These are phyloP conservation scores for Stomatorhinus ivindoensis DNA, from an alignment of 2,113 vertebrate species.

Conservation along the genomic window DNA sequence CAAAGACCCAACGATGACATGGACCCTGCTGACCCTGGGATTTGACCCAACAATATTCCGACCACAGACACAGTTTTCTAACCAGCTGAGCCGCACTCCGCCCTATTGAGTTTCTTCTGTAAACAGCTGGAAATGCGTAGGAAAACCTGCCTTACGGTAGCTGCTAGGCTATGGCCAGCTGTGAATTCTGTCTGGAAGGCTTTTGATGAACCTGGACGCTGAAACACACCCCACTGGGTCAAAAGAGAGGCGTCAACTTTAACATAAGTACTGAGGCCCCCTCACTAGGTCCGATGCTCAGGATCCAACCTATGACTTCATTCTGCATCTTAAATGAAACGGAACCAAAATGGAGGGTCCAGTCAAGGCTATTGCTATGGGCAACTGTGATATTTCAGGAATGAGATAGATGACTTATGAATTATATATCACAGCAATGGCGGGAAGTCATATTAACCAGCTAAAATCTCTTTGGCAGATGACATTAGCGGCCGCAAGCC, in stretches of 20 bases:
- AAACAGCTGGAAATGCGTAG: not conserved
- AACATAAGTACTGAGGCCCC: not conserved
- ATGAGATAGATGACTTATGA: constrained; percentile 39
- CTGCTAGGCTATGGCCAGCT: not conserved
- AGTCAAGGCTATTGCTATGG: constrained; percentile 17
- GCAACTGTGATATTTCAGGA: constrained; percentile 35
- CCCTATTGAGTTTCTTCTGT: not conserved
- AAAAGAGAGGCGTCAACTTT: not conserved
- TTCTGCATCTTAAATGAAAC: not conserved
- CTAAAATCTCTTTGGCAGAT: constrained; percentile 11
- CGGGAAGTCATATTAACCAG: constrained; percentile 7
- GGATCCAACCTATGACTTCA: not conserved
- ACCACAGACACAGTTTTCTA: not conserved
- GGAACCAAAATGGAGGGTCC: not conserved
- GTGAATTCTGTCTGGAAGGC: not conserved
- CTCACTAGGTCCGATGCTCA: not conserved
- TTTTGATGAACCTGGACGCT: not conserved
- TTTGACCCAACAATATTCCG: not conserved
- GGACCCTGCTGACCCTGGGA: not conserved
- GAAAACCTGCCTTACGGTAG: not conserved
- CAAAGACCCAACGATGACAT: not conserved
- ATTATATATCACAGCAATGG: constrained; percentile 33
- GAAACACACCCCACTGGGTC: not conserved
- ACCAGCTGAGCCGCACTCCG: not conserved
- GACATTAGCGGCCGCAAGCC: not conserved